Conservation (phyloP, 1,140 invertebrate species). For the Holotrichia oblita region DNA sequence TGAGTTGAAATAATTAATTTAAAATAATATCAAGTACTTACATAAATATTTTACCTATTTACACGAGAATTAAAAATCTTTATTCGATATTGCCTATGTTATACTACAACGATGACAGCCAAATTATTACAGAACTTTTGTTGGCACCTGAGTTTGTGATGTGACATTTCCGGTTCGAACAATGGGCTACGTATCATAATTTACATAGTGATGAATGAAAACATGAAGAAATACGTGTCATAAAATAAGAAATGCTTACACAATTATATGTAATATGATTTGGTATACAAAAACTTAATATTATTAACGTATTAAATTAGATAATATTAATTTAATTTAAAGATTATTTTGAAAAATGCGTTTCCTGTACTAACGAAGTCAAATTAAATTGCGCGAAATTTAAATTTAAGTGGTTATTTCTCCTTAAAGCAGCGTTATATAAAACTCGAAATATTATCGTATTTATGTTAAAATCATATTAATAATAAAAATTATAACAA, state of each 20-base stretch:
- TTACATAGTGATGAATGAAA: slow-evolving; percentile 33
- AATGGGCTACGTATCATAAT: slow-evolving; percentile 15
- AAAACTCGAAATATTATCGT: too few relatives aligned
- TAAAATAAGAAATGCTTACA: neutral
- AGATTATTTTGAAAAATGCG: slow-evolving; percentile 1
- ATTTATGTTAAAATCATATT: too few relatives aligned
- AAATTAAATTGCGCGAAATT: neutral
- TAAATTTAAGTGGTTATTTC: too few relatives aligned
- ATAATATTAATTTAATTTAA: neutral
- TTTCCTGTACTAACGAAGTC: slow-evolving; percentile 19
- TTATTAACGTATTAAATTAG: neutral
- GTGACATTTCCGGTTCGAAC: slow-evolving; percentile 43
- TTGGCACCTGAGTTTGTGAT: slow-evolving; percentile 41
- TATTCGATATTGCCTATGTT: slow-evolving; percentile 11
- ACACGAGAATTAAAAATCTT: neutral
- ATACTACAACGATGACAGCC: slow-evolving; percentile 24
- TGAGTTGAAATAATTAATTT: neutral
- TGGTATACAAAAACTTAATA: neutral
- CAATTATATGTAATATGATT: neutral
- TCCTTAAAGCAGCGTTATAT: neutral
- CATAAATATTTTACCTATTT: slow-evolving; percentile 35
- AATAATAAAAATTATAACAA: too few relatives aligned
- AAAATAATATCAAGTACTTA: neutral
- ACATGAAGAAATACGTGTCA: neutral
- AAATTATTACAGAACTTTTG: slow-evolving; percentile 40